Evolutionary conservation across 1,140 invertebrate species (phyloP).

Genomic region (Wasmannia auropunctata): DNA sequence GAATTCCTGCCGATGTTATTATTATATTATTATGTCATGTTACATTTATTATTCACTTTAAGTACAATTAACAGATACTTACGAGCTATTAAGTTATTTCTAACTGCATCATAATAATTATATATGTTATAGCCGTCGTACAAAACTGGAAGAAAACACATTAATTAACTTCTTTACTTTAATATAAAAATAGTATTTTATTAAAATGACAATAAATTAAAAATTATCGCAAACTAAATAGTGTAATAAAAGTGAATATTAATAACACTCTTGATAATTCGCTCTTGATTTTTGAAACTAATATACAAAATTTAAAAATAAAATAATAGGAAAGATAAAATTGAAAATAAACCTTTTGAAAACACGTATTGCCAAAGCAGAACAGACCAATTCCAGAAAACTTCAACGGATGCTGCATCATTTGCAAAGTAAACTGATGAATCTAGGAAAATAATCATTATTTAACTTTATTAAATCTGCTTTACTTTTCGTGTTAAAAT

Average conservation of each 20-base stretch:
- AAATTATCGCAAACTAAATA: too few relatives aligned
- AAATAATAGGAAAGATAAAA: not conserved
- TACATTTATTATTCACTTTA: too few relatives aligned
- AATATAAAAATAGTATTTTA: not conserved
- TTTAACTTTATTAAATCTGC: not conserved
- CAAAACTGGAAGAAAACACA: slow-evolving; percentile 14
- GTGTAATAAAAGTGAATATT: too few relatives aligned
- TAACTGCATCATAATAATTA: slow-evolving; percentile 19
- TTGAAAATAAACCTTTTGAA: not conserved
- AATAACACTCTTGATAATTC: too few relatives aligned
- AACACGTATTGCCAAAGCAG: not conserved
- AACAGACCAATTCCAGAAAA: slow-evolving; percentile 17
- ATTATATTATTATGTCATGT: too few relatives aligned
- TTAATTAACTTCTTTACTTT: not conserved
- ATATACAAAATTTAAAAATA: too few relatives aligned
- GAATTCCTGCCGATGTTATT: too few relatives aligned
- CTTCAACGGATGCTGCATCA: not conserved
- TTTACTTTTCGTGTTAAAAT: not conserved
- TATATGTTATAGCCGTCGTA: not conserved
- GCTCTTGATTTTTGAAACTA: too few relatives aligned
- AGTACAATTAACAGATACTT: too few relatives aligned
- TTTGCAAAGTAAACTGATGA: slow-evolving; percentile 6
- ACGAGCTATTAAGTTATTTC: too few relatives aligned
- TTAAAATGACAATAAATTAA: too few relatives aligned
- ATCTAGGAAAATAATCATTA: not conserved